A percentile compares a stretch with the other conserved stretches of the same genome.
Evolutionary conservation across 2,113 vertebrate species (phyloP).

Genomic region (Nyctibius bracteatus): DNA sequence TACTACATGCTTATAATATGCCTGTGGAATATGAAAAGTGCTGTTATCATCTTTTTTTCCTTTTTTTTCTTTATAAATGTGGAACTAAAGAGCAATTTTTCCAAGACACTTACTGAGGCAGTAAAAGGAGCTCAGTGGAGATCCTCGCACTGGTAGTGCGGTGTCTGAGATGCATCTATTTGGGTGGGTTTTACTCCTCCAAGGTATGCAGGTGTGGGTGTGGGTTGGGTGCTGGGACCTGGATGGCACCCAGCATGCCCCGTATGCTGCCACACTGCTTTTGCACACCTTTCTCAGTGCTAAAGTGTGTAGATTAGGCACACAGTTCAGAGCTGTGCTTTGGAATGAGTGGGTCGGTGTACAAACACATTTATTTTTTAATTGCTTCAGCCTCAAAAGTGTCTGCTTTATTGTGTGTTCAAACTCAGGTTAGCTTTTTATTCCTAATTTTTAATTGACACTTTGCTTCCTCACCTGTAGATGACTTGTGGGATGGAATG

Average conservation of each 20-base stretch:
- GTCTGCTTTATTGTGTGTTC: neutral
- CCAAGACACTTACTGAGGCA: neutral
- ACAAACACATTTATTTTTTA: neutral
- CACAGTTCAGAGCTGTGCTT: neutral
- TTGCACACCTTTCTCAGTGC: neutral
- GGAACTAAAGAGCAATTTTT: neutral
- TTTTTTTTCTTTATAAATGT: neutral
- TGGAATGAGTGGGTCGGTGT: neutral
- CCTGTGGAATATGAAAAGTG: neutral
- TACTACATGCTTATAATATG: neutral
- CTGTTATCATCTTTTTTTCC: neutral
- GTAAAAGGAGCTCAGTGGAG: neutral
- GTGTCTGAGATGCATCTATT: neutral
- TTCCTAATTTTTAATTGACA: neutral
- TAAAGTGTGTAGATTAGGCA: neutral
- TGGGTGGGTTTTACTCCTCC: neutral
- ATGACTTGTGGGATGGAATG: neutral
- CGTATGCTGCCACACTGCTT: fast-evolving
- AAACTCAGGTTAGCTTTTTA: neutral
- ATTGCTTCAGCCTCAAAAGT: fast-evolving
- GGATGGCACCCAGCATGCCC: neutral
- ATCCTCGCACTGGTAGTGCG: neutral
- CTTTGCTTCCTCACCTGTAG: neutral
- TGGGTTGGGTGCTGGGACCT: neutral
- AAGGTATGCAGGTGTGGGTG: neutral